phyloP scores from a whole-genome alignment of 1,140 invertebrate species.

The Drosophila melanica region DNA sequence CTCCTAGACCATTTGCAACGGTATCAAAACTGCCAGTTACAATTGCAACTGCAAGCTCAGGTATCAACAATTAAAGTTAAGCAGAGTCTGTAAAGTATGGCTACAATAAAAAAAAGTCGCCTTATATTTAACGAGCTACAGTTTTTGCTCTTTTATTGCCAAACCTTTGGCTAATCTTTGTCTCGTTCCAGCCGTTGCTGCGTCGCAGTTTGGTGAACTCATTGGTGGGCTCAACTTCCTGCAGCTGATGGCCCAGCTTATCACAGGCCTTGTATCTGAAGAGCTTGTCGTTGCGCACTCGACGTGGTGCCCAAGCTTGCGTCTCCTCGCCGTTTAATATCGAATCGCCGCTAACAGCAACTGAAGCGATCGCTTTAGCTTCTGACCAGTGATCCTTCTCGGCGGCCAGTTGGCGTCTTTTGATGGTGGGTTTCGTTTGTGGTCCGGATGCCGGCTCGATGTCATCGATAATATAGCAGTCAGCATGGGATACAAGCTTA shows the following conservation, averaged over 20 bases:
- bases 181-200: constrained; percentile 54
- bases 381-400: constrained; percentile 1
- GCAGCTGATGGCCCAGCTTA: constrained; percentile 24
- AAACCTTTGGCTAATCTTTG: constrained; percentile 38
- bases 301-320: constrained; percentile 31
- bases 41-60: neutral
- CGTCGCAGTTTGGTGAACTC: constrained; percentile 49
- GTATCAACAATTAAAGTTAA: neutral
- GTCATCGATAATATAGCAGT: constrained; percentile 49
- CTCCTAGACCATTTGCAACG: no score
- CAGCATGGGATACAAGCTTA: constrained; percentile 39
- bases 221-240: constrained; percentile 41
- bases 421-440: constrained; percentile 47
- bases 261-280: constrained; percentile 46
- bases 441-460: constrained; percentile 26
- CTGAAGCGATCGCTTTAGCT: neutral
- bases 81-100: neutral
- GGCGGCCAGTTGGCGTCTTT: constrained; percentile 11
- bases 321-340: constrained; percentile 43
- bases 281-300: constrained; percentile 28
- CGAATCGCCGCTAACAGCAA: constrained; percentile 42
- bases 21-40: neutral
- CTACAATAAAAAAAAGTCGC: neutral
- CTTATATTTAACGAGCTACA: neutral
- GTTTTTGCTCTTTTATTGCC: neutral